Evolutionary conservation across 2,888 invertebrate species (phyloP), one percentile per base, ranked within the genome.

Genomic region (Anarsia innoxiella): DNA sequence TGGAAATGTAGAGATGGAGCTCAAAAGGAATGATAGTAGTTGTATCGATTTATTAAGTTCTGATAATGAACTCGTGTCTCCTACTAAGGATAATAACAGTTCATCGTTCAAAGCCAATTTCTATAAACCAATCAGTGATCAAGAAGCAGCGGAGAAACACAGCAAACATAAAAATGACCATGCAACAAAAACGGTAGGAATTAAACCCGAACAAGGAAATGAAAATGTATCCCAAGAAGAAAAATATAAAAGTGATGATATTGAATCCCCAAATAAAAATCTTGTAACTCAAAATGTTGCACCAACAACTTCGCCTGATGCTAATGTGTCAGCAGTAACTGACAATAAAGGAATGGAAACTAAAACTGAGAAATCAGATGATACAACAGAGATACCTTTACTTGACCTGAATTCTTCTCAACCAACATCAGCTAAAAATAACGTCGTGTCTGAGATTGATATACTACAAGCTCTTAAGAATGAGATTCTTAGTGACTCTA

Each of bases 381-480:
- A 35, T 8, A 25, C 19, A 12, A 44, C 58, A 29, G 61, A 75
- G 55, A 78, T 79, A 54, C 80, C 82, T 12, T 61, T 80, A 33
- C 42, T 75, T 11, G 65, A 74, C 49, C 36, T 42, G 31, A 72
- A 73, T 34, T 56, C 61, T 2, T 51, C 51, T 32, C 40, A 59
- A 32, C 44, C 56, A 6, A 31, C 49, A 12, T 56, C 62, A 25
- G 43, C 57, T 3, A 64, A 66, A 45, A 56, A 56, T 40, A 51
- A 61, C 41, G 59, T 64, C 16, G 59, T 75, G 5, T 80, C 82
- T 1, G 77, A 84, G 67, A 80, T 84, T 44, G 85, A 85, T 46
- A 83, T 85, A 40, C 54, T 84, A 31, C 78, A 82, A 60, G 84
- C 85, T 14, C 60, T 84, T 6, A 83, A 82, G 53, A 82, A 84